Evolutionary conservation across 2,888 invertebrate species (phyloP), one percentile per base, ranked within the genome.

Genomic region (Biston stratarius): DNA sequence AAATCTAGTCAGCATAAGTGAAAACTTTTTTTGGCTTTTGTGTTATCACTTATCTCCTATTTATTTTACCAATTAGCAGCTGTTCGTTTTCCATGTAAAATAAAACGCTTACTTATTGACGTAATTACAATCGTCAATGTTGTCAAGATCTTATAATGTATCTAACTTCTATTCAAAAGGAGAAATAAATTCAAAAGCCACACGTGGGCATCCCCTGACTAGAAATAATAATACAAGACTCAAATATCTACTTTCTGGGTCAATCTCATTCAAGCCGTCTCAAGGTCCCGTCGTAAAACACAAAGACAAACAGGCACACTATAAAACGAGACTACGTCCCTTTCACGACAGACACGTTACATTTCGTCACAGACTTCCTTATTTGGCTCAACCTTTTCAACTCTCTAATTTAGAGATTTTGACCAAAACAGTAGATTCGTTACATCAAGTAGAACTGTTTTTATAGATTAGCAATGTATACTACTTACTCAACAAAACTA

Each of bases 271-370:
- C 69, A 74, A 44, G 62, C 64, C 11, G 56, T 65, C 63, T 67
- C 71, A 69, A 73, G 71, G 70, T 24, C 68, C 47, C 45, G 0
- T 12, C 40, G 15, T 34, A 38, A 47, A 36, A 38, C 56, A 61
- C 71, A 73, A 72, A 65, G 51, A 38, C n/a, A 67, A 75, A 71
- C 72, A 73, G 70, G 66, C 64, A 61, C 38, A n/a, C 14, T 8
- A 66, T 40, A 66, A 61, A 47, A 68, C 60, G 61, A 68, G 61
- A 68, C 67, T 71, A 74, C 61, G 63, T 75, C 77, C 80, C 82
- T 83, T 83, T 82, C 79, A 77, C 77, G 61, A 33, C 55, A 24
- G 24, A 66, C 55, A 49, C 52, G 55, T 44, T 65, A 42, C 49
- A 14, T 59, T 38, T 59, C 62, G 47, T 48, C 67, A 58, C 38